Base-by-base conservation (phyloP, 2,888 invertebrate genomes). In the Xanthorhoe designata region DNA sequence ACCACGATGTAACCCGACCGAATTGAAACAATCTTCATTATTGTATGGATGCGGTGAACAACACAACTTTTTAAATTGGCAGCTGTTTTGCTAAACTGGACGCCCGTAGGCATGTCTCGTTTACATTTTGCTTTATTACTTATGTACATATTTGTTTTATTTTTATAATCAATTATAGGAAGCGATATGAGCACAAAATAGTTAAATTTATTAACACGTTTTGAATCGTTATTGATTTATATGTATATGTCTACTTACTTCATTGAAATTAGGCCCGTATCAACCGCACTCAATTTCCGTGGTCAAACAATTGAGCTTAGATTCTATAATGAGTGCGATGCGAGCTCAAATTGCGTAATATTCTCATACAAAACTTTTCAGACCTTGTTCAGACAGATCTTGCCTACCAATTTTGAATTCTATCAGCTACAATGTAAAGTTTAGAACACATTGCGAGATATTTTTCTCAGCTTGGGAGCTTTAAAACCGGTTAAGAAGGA, bases 401-500 rank as follows among this genome's bases (percentile, higher is more conserved):
- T 15, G 2, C 54, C 47, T 69, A 32, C 50, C 38, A 32, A 53
- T 61, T 66, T 70, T 63, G 53, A n/a, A 66, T 58, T 65, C 65
- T 80, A 70, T 56, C 0, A 0, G 0, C 9, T 35, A 55, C 15
- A 18, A 15, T 0, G 55, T 32, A 81, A 72, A 69, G 74, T 73
- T 71, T 59, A 68, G 61, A 70, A 75, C 74, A 50, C 55, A 66
- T 60, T 71, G 69, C 38, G 19, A n/a, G 42, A 18, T 47, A 29
- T 64, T 64, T 66, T 71, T 70, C 73, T 69, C 71, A 69, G 71
- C 68, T 71, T 73, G 70, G 66, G 68, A 72, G 68, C 72, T 73
- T 68, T 67, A 61, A 58, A 87, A 89, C 88, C 86, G 88, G 89
- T 89, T 83, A 1, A n/a, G n/a, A n/a, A n/a, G n/a, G 57, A 69